A percentile compares a stretch with the other conserved stretches of the same genome.
Evolutionary conservation across 2,797 vertebrate species (phyloP).

Genomic region (Platalea minor): DNA sequence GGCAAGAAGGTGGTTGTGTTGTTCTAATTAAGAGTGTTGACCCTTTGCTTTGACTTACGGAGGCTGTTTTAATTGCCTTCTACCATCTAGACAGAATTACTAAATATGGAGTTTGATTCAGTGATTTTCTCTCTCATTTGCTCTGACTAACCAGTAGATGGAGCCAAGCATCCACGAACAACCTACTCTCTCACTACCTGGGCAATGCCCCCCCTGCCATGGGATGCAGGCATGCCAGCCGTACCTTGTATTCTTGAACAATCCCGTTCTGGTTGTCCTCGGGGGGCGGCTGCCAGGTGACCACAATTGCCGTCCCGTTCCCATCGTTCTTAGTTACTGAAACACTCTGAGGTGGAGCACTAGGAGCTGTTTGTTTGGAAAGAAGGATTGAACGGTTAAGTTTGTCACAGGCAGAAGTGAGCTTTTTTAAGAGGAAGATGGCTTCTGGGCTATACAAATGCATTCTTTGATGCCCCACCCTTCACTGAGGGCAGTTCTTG

Average conservation of each 20-base stretch:
- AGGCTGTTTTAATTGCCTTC: slow-evolving; percentile 16
- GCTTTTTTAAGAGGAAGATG: neutral
- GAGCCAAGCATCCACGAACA: slow-evolving; percentile 81
- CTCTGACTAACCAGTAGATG: slow-evolving; percentile 83
- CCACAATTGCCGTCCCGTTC: slow-evolving; percentile 91
- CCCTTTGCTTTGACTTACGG: neutral
- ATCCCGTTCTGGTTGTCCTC: slow-evolving; percentile 93
- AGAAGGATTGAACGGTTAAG: neutral
- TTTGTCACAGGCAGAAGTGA: accelerated
- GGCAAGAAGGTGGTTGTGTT: neutral
- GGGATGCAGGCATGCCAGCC: neutral
- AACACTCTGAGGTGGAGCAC: slow-evolving; percentile 91
- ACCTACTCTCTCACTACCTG: neutral
- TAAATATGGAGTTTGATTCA: neutral
- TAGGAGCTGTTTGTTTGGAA: slow-evolving; percentile 81
- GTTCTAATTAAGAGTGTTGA: slow-evolving; percentile 6
- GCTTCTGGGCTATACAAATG: neutral
- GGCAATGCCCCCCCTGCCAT: neutral
- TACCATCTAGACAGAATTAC: neutral
- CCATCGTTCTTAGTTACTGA: slow-evolving; percentile 92
- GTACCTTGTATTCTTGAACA: slow-evolving; percentile 98
- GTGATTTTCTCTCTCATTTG: neutral
- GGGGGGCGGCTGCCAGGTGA: slow-evolving; percentile 95
- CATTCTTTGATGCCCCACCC: neutral
- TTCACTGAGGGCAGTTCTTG: neutral